phyloP scores from a whole-genome alignment of 2,113 vertebrate species.

The Leucosticte australis region DNA sequence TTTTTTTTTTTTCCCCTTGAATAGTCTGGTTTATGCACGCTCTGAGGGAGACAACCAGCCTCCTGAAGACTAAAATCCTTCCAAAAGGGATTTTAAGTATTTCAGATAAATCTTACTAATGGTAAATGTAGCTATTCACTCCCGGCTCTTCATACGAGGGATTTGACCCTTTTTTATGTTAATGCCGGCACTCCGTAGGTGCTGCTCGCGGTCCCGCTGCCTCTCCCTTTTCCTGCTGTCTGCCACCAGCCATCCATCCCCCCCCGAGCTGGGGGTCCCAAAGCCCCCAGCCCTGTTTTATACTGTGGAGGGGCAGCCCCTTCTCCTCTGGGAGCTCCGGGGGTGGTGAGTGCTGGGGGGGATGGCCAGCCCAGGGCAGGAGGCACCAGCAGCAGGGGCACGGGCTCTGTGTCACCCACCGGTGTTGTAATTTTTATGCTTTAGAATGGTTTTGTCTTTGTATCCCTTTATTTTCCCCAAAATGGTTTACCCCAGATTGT shows the following conservation, averaged over 20 bases:
- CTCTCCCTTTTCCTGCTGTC: not conserved
- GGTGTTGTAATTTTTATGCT: too few species aligned
- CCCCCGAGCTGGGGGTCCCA: not conserved
- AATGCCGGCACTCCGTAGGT: not conserved
- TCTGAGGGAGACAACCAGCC: not conserved
- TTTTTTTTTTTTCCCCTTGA: not conserved
- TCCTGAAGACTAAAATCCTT: constrained; percentile 31
- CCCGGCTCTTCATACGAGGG: not conserved
- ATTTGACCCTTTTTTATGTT: not conserved
- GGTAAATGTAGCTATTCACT: constrained; percentile 5
- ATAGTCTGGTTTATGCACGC: not conserved
- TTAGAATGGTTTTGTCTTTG: too few species aligned
- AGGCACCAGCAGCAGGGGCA: not conserved
- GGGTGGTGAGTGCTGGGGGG: rapidly evolving
- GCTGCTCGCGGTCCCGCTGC: rapidly evolving
- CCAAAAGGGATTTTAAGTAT: constrained; percentile 14
- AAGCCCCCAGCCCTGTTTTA: not conserved
- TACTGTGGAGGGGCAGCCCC: rapidly evolving
- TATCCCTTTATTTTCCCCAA: too few species aligned
- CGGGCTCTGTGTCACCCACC: not conserved
- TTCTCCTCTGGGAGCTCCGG: not conserved
- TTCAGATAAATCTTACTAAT: constrained; percentile 18
- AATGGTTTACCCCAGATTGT: too few species aligned
- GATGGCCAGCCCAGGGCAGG: not conserved
- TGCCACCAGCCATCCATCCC: not conserved